These are phyloP conservation scores for Drosophila tristis DNA, from an alignment of 1,140 invertebrate species.

Conservation along the genomic window DNA sequence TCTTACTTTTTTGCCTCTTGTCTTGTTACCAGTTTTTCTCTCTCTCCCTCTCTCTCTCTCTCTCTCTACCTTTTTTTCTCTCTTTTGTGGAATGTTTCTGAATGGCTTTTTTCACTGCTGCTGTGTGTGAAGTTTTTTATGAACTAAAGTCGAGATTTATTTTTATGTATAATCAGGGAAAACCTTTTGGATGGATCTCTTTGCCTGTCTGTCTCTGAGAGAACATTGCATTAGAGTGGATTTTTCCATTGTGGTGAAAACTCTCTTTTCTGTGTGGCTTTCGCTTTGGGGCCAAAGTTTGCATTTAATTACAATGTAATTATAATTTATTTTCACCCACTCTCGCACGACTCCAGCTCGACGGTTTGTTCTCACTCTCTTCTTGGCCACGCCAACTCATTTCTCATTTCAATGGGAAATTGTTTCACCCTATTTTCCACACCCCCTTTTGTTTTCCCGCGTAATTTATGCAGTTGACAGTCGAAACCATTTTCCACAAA, in stretches of 20 bases:
- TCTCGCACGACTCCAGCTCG: background rate
- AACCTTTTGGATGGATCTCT: constrained; percentile 9
- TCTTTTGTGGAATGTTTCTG: constrained; percentile 56
- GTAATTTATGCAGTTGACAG: constrained; percentile 59
- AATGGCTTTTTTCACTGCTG: constrained; percentile 32
- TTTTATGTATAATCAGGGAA: constrained; percentile 34
- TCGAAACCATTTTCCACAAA: constrained; percentile 43
- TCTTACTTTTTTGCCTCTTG: constrained; percentile 68
- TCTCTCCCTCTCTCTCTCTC: constrained; percentile 3
- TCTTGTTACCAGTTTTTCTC: constrained; percentile 74
- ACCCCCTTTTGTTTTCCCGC: constrained; percentile 10
- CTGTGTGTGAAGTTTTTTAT: constrained; percentile 38
- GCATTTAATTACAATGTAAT: constrained; percentile 55
- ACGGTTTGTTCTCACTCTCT: constrained; percentile 31
- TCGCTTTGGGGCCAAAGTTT: constrained; percentile 32
- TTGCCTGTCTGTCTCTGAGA: background rate
- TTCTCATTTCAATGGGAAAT: constrained; percentile 43
- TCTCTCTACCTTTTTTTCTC: constrained; percentile 8
- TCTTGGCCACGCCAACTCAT: constrained; percentile 28
- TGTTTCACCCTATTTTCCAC: constrained; percentile 21
- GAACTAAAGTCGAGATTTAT: constrained; percentile 58
- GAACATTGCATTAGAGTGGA: constrained; percentile 19
- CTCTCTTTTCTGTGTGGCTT: constrained; percentile 34
- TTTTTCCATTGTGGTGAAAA: background rate
- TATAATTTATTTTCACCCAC: constrained; percentile 55